phyloP scores from a whole-genome alignment of 2,888 invertebrate species.

The Pammene aurita region DNA sequence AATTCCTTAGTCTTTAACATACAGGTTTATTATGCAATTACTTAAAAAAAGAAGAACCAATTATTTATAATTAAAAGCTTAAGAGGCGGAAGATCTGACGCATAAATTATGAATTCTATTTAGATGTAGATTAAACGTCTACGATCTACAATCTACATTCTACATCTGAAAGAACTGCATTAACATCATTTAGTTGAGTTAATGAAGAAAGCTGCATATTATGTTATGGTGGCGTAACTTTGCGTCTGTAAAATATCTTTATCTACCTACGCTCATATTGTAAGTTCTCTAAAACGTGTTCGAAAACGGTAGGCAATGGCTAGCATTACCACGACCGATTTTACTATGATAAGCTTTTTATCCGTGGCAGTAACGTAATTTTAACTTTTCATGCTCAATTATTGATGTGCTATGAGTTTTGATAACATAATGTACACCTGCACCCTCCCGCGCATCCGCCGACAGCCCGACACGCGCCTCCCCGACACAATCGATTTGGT shows the following conservation, averaged over 20 bases:
- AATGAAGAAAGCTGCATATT: neutral
- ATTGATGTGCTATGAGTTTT: too few species aligned
- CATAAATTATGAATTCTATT: slow-evolving; percentile 26
- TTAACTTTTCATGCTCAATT: too few species aligned
- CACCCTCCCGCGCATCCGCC: too few species aligned
- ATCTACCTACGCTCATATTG: too few species aligned
- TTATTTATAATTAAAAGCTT: slow-evolving; percentile 21
- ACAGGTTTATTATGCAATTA: slow-evolving; percentile 16
- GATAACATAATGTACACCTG: too few species aligned
- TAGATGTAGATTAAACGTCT: slow-evolving; percentile 22
- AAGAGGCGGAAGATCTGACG: slow-evolving; percentile 21
- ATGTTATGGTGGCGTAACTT: neutral
- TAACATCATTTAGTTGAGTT: neutral
- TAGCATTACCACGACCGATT: too few species aligned
- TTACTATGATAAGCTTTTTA: too few species aligned
- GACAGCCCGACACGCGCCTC: too few species aligned
- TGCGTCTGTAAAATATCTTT: neutral
- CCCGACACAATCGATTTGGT: too few species aligned
- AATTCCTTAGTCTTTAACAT: neutral
- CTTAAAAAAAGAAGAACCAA: slow-evolving; percentile 10
- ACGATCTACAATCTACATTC: slow-evolving; percentile 5
- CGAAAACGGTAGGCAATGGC: too few species aligned
- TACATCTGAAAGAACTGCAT: slow-evolving; percentile 4
- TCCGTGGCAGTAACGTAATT: too few species aligned
- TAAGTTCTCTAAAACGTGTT: too few species aligned